A percentile compares a stretch with the other conserved stretches of the same genome.
phyloP scores from a whole-genome alignment of 2,113 vertebrate genomes.

The Cebidichthys violaceus region DNA sequence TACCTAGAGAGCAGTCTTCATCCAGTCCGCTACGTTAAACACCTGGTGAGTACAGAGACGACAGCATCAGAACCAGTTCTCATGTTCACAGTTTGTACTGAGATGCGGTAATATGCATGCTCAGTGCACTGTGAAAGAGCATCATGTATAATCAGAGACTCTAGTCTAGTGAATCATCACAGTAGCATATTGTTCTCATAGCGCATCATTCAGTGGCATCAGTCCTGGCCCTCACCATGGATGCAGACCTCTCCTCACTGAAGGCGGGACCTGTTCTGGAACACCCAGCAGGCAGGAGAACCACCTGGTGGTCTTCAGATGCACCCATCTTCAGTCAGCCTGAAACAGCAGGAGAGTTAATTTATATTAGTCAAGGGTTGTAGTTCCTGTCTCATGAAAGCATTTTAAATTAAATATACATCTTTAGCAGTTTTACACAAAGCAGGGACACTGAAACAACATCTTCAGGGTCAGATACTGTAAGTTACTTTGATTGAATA shows the following conservation, averaged over 20 bases:
- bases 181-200: conserved; percentile 3
- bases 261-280: too few species aligned
- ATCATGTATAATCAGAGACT: conserved; percentile 75
- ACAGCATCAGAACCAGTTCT: neutral
- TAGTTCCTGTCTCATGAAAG: too few species aligned
- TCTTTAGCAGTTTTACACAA: too few species aligned
- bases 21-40: accelerated
- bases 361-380: neutral
- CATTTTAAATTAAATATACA: neutral
- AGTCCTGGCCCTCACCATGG: conserved; percentile 14
- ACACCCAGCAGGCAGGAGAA: neutral
- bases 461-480: too few species aligned
- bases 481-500: too few species aligned
- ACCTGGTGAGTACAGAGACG: conserved; percentile 1
- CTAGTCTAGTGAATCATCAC: conserved; percentile 77
- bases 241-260: neutral
- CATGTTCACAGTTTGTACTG: accelerated
- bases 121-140: conserved; percentile 78
- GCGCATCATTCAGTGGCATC: accelerated
- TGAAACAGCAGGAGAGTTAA: neutral
- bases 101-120: neutral
- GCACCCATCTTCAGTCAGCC: neutral
- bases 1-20: conserved; percentile 16
- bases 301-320: neutral
- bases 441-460: too few species aligned